Conservation (phyloP, 2,113 vertebrate genomes). For the Theristicus caerulescens region DNA sequence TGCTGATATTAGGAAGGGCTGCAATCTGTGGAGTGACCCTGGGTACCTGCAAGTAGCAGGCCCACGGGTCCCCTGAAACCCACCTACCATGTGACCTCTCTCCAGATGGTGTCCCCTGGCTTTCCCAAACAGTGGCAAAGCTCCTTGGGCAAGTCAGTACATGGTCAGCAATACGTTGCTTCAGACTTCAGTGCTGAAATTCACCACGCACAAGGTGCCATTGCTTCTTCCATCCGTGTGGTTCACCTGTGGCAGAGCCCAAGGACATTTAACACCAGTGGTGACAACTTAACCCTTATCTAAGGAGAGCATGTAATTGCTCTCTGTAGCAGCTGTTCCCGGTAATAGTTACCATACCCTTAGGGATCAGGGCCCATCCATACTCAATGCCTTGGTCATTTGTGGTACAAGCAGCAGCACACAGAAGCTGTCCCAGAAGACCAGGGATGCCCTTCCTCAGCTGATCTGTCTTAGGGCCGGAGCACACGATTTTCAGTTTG, state of each 20-base stretch:
- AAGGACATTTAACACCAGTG: neutral
- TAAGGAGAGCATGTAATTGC: neutral
- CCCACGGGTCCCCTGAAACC: neutral
- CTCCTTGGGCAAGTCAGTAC: neutral
- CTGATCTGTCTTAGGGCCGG: neutral
- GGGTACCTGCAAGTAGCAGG: neutral
- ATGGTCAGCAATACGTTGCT: neutral
- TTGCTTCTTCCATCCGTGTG: rapidly evolving
- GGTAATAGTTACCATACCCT: neutral
- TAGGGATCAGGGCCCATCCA: neutral
- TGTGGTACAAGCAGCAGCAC: neutral
- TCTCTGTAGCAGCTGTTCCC: neutral
- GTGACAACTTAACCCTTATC: neutral
- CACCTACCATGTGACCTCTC: neutral
- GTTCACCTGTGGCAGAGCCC: neutral
- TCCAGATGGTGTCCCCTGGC: neutral
- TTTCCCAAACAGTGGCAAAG: neutral
- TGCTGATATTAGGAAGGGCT: neutral
- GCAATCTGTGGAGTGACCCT: neutral
- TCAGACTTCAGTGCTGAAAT: neutral
- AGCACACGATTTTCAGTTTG: neutral
- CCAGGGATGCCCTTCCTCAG: neutral
- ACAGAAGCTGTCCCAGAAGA: neutral
- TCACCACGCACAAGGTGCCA: neutral
- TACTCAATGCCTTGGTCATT: neutral